Evolutionary conservation across 2,113 vertebrate species (phyloP), one percentile per base, ranked within the genome.

Genomic region (Marcusenius ussheri): DNA sequence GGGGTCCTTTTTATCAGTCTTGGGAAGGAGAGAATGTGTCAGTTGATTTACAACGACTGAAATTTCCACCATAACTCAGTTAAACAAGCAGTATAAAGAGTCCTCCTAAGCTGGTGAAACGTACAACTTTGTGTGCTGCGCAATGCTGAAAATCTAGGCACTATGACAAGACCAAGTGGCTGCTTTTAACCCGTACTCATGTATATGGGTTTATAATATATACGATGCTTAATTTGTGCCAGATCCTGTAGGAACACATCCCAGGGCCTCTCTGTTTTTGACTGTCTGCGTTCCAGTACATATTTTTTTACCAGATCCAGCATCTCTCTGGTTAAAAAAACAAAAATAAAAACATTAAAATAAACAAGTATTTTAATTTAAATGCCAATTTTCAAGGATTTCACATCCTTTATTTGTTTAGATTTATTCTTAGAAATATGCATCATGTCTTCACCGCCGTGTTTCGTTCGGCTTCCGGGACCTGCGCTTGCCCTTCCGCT

Each of bases 1-100:
- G 0, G 96, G 93, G 91, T 99, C 98, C 95, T 97, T 99, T 93
- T 95, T 98, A 93, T 99, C 98, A 9, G 96, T 95, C 98, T 99
- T 88, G 6, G 94, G 93, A 88, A 86, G 90, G 92, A 91, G 91
- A 39, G 90, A 89, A 91, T 42, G 90, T 92, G 35, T 80, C 74
- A 80, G 15, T 42, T 42, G 74, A 42, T 77, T 17, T 27, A 27
- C n/a, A 27, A 1, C 62, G 5, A 19, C 1, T 19, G 5, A 19
- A 42, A 42, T 80, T 80, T 6, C 74, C 35, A 77, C 74, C 15
- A 42, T 80, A 39, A 42, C 31, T 80, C 35, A 42, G 74, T 42
- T 80, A 39, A 39, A 80, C 5, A 42, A 42, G 35, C 74, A 80
- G 19, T 15, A 42, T 19, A 2, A 39, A 39, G 35, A 77, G 11